Conservation (phyloP, 2,888 invertebrate genomes). For the Drosophila atripex region DNA sequence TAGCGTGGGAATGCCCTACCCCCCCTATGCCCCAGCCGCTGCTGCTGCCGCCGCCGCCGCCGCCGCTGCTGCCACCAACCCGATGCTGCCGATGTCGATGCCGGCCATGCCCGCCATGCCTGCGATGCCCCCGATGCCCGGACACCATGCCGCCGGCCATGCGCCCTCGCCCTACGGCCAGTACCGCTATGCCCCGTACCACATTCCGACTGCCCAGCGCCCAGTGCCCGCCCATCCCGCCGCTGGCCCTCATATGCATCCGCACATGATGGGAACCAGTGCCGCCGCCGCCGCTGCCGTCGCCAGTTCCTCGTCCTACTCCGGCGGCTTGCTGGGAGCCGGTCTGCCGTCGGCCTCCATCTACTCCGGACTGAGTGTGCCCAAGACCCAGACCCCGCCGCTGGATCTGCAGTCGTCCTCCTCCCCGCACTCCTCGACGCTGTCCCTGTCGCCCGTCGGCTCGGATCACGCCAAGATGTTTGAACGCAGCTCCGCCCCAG, state of each 20-base stretch:
- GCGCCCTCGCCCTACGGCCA: constrained; percentile 78
- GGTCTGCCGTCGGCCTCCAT: constrained; percentile 65
- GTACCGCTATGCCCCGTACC: constrained; percentile 85
- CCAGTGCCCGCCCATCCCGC: constrained; percentile 72
- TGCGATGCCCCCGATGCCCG: constrained; percentile 44
- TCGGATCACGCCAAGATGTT: constrained; percentile 83
- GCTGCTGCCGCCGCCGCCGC: constrained; percentile 56
- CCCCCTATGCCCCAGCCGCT: constrained; percentile 84
- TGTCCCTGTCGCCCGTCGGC: constrained; percentile 83
- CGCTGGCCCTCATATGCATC: constrained; percentile 74
- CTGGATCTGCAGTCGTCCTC: constrained; percentile 83
- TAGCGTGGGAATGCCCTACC: constrained; percentile 87
- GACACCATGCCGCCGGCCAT: constrained; percentile 69
- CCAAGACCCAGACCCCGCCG: constrained; percentile 83
- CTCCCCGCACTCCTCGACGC: constrained; percentile 83
- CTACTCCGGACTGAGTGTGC: constrained; percentile 67
- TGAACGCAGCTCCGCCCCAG: constrained; percentile 80
- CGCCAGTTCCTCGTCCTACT: constrained; percentile 31
- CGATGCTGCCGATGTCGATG: constrained; percentile 85
- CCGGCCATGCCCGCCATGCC: constrained; percentile 70
- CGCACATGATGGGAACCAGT: constrained; percentile 83
- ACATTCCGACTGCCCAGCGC: constrained; percentile 84
- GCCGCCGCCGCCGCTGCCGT: constrained; percentile 56
- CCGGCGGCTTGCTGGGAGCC: constrained; percentile 8
- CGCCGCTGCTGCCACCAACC: constrained; percentile 81